phyloP scores from a whole-genome alignment of 2,113 vertebrate genomes.

The Chaetops frenatus region DNA sequence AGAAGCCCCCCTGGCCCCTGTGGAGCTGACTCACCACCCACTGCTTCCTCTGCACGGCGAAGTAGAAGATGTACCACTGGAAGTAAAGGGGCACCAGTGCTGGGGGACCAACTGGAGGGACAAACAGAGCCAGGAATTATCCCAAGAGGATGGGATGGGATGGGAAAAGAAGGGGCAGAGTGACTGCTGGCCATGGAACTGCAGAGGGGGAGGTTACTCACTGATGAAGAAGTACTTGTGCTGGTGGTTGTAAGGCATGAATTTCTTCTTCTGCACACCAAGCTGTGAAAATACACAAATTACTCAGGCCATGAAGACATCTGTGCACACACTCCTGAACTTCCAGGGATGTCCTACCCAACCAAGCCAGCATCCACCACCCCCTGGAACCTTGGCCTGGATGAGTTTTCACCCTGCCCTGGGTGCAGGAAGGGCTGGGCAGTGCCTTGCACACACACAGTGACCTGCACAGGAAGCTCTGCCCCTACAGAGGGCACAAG shows the following conservation, averaged over 20 bases:
- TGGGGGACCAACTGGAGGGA: constrained; percentile 76
- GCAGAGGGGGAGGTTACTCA: constrained; percentile 61
- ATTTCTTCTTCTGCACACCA: constrained; percentile 79
- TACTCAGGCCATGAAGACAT: neutral
- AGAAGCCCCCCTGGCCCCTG: neutral
- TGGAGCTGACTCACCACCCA: constrained; percentile 73
- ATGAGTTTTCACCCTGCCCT: neutral
- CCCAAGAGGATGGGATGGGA: neutral
- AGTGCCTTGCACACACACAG: neutral
- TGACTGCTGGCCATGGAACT: neutral
- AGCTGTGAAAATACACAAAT: constrained; percentile 60
- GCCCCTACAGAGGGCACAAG: constrained; percentile 1
- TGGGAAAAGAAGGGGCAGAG: neutral
- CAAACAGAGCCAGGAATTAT: neutral
- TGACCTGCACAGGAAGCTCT: neutral
- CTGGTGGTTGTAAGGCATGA: constrained; percentile 84
- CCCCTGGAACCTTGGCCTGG: neutral
- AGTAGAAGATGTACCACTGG: constrained; percentile 84
- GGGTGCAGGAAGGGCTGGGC: neutral
- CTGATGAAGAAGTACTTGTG: constrained; percentile 82
- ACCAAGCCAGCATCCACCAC: neutral
- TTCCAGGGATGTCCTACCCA: neutral
- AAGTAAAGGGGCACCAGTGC: constrained; percentile 78
- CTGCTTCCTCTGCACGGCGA: constrained; percentile 70
- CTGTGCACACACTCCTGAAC: neutral